phyloP scores from a whole-genome alignment of 2,888 invertebrate species.

The Blastobasis lacticolella region DNA sequence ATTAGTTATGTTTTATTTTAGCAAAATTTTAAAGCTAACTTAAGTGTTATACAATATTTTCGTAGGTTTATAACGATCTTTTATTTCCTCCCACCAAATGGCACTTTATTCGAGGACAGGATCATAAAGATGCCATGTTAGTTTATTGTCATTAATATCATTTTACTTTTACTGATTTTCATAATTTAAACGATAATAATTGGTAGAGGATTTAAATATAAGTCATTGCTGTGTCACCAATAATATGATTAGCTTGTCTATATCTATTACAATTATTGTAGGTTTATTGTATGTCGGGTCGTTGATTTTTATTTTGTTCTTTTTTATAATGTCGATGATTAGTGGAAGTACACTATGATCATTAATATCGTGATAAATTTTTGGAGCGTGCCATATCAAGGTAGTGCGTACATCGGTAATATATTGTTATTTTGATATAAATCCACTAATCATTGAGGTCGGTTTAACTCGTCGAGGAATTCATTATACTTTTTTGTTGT shows the following conservation, averaged over 20 bases:
- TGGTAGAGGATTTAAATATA: conserved; percentile 57
- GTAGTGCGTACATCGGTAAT: conserved; percentile 22
- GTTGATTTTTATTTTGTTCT: conserved; percentile 35
- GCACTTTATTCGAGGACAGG: conserved; percentile 43
- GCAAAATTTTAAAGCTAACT: conserved; percentile 71
- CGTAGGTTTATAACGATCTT: conserved; percentile 63
- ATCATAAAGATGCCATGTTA: conserved; percentile 54
- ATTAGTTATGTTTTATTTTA: conserved; percentile 75
- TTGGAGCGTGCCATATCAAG: conserved; percentile 58
- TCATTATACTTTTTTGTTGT: conserved; percentile 23
- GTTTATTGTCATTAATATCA: conserved; percentile 49
- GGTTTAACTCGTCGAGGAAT: conserved; percentile 13
- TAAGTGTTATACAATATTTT: conserved; percentile 73
- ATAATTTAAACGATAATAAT: conserved; percentile 45
- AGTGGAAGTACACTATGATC: conserved; percentile 25
- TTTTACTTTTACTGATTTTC: conserved; percentile 40
- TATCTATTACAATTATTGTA: conserved; percentile 47
- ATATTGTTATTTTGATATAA: conserved; percentile 19
- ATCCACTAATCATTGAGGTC: conserved; percentile 50
- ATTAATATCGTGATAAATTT: conserved; percentile 1
- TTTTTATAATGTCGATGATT: conserved; percentile 40
- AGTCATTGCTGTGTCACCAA: conserved; percentile 72
- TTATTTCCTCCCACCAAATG: conserved; percentile 71
- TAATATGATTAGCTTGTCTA: conserved; percentile 66
- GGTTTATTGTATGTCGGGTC: conserved; percentile 36